These are phyloP conservation scores for Poeciliopsis turneri DNA, from an alignment of 2,797 vertebrate species.

Conservation along the genomic window DNA sequence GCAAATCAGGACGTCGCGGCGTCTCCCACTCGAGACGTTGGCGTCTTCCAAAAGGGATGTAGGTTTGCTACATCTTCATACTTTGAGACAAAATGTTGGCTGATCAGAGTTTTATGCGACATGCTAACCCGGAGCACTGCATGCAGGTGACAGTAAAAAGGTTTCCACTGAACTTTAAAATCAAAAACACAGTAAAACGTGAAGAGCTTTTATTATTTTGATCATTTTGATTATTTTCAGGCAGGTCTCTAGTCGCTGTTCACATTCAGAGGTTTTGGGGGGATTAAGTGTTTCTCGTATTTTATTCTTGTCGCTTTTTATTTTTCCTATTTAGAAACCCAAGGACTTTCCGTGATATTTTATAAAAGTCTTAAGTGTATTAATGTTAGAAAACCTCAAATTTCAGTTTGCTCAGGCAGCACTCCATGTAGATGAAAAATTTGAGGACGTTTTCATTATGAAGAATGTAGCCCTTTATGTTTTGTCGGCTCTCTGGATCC, in stretches of 20 bases:
- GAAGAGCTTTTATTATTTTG: background rate
- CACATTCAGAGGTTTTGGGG: background rate
- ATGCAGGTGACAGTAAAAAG: background rate
- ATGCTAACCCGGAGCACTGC: background rate
- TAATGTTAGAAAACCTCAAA: too few relatives aligned
- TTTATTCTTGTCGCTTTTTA: too few relatives aligned
- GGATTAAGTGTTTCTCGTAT: too few relatives aligned
- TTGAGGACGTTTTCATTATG: too few relatives aligned
- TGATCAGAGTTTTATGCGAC: background rate
- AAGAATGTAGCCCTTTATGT: too few relatives aligned
- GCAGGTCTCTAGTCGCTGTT: background rate
- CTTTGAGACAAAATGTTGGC: background rate
- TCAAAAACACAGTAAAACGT: background rate
- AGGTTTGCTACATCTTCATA: background rate
- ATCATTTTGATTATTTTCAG: background rate
- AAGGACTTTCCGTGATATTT: too few relatives aligned
- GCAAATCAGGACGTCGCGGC: background rate
- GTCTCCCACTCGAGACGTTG: slow-evolving; percentile 4
- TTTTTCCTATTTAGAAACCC: too few relatives aligned
- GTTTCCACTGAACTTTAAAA: background rate
- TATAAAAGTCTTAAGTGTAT: too few relatives aligned
- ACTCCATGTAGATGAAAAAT: too few relatives aligned
- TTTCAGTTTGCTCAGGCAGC: too few relatives aligned
- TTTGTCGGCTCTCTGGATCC: too few relatives aligned
- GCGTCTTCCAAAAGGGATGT: background rate